phyloP scores from a whole-genome alignment of 2,113 vertebrate species.

The Propithecus coquereli region DNA sequence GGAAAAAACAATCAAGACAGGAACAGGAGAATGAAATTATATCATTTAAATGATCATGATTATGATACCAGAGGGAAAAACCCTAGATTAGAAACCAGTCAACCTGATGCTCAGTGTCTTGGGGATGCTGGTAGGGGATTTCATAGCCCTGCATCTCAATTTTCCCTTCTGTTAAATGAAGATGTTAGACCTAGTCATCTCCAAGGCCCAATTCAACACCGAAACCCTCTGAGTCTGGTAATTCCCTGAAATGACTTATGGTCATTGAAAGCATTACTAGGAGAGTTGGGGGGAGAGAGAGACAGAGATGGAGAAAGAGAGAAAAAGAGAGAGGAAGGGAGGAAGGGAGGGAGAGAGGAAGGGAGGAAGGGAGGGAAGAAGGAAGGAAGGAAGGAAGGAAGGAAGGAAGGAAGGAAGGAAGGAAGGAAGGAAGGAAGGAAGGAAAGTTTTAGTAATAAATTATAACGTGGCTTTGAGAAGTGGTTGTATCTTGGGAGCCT shows the following conservation, averaged over 20 bases:
- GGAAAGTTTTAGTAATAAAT: background rate
- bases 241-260: background rate
- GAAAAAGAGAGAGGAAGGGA: too few relatives aligned
- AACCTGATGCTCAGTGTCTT: background rate
- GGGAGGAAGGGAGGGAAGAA: too few relatives aligned
- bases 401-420: background rate
- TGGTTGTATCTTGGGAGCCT: background rate
- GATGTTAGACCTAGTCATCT: background rate
- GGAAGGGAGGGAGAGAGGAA: too few relatives aligned
- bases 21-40: background rate
- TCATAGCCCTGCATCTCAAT: background rate
- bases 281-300: background rate
- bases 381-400: too few relatives aligned
- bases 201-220: background rate
- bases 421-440: too few relatives aligned
- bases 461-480: background rate
- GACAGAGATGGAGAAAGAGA: too few relatives aligned
- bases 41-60: background rate
- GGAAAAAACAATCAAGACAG: background rate
- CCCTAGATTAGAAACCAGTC: background rate
- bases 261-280: background rate
- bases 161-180: background rate
- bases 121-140: background rate
- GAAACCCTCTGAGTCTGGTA: background rate
- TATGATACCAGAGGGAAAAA: background rate